Evolutionary conservation across 2,888 invertebrate genomes (phyloP), one percentile per base, ranked within the genome.

Genomic region (Dione juno): DNA sequence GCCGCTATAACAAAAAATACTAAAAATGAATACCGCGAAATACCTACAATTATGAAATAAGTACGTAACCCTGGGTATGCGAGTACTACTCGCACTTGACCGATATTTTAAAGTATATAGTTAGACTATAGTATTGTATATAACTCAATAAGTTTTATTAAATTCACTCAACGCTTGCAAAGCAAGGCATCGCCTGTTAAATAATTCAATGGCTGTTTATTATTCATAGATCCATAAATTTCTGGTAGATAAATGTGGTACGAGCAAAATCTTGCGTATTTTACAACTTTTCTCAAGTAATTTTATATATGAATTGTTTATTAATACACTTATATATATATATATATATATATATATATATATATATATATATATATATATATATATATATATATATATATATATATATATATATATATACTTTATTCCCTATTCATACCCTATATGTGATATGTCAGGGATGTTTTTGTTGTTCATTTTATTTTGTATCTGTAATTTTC

Each of bases 221-320:
- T 70, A 70, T 70, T 70, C 70, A 70, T 70, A 54, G 66, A 59
- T 66, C 70, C 65, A 69, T 69, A 66, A 69, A 69, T 69, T 57
- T 48, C 21, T 58, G 52, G 58, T 66, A 57, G 58, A 66, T 66
- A 69, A 58, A 69, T 58, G 50, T 58, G 64, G 28, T 37, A 58
- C 14, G 37, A 41, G 61, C 63, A 21, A 43, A 69, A 69, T 69
- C 66, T 54, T n/a, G 48, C 59, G 68, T 41, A 68, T 68, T 63
- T 63, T 68, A 54, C 40, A 63, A 45, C 37, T 53, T 63, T 63
- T 52, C 61, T 54, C 35, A 53, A 61, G 40, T 59, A 28, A 48
- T 67, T 61, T 63, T 63, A 21, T 53, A 35, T 16, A 10, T 14
- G 10, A 63, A 53, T 50, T 63, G 48, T 40, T 64, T 64, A 50